Base-by-base conservation (phyloP, 2,888 invertebrate genomes). In the Luperina nickerlii region DNA sequence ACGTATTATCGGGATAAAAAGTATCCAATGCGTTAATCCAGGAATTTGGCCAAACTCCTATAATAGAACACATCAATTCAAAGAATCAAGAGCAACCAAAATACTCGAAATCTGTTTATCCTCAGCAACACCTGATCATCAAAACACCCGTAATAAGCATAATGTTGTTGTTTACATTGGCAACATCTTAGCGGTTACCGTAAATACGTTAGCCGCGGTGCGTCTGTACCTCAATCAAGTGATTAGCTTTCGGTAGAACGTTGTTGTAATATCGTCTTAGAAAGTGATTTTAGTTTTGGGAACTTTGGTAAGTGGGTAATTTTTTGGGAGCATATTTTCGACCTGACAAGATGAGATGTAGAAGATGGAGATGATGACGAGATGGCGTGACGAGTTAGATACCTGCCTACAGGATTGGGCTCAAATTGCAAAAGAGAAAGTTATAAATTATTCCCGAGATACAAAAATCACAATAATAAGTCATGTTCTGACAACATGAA, bases 81-180 rank as follows among this genome's bases (percentile, higher is more conserved):
- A 83, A 51, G 20, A 48, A 77, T 18, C n/a, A 67, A 27, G 68
- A 70, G 24, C 54, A 54, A 66, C 60, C 32, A 70, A 84, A 80
- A 85, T 80, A 85, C 74, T n/a, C 27, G 45, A 75, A 65, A 68
- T 48, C 80, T 81, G 76, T 20, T 68, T 38, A 75, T 51, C 15
- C 5, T 85, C 54, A 76, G 60, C 54, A 48, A 45, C 86, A 73
- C 67, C 66, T 69, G 67, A 80, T 76, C n/a, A 62, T 20, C 60
- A 45, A 51, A 67, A 78, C 67, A 86, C 42, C 42, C 24, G n/a
- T 69, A 84, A 70, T 57, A 72, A 66, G 62, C 3, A 54, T 72
- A 77, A 71, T 73, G 51, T 84, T 71, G 67, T 72, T 79, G 79
- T 82, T 84, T 84, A 77, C 66, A 62, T 80, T 77, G 45, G 77